Evolutionary conservation across 2,888 invertebrate species (phyloP), one percentile per base, ranked within the genome.

Genomic region (Sesia bembeciformis): DNA sequence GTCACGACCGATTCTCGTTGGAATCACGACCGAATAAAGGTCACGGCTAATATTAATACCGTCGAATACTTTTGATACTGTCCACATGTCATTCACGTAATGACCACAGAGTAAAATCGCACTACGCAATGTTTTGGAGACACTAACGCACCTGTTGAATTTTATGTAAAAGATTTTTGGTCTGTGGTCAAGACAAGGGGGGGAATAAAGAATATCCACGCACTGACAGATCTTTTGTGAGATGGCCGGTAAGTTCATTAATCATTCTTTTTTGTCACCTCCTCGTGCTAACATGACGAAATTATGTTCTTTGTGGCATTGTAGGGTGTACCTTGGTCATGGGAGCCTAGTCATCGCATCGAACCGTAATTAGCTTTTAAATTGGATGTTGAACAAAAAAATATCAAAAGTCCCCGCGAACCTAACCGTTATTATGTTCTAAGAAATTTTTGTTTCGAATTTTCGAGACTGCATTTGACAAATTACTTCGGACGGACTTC

Each of bases 331-430:
- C 68, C 78, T 78, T 72, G 73, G 71, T 72, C 78, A 76, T 78
- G 77, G 74, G 74, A 73, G 79, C 73, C 83, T 81, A 85, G 84
- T 84, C 85, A 81, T 81, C 77, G 74, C 62, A 57, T 58, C 70
- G 72, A 72, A 70, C 73, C 77, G 77, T 88, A 84, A 89, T 89
- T 88, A 89, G 84, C 84, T 89, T 87, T 85, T 81, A 85, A 86
- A 88, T 89, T 88, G 87, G 87, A 81, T 78, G 71, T 64, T 62
- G 56, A 69, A 75, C 77, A 78, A 83, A 85, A 75, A 85, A 86
- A 77, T 74, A 74, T 72, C 70, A 76, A 75, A 80, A 78, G 78
- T 80, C 78, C 71, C 80, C 81, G 78, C 77, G 70, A 70, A 72
- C 70, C 70, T 60, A 62, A 62, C 68, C 68, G 78, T 81, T 81